A percentile compares a stretch with the other conserved stretches of the same genome.
These are phyloP conservation scores for Argyrosomus japonicus DNA, from an alignment of 2,113 vertebrate genomes.

Conservation along the genomic window DNA sequence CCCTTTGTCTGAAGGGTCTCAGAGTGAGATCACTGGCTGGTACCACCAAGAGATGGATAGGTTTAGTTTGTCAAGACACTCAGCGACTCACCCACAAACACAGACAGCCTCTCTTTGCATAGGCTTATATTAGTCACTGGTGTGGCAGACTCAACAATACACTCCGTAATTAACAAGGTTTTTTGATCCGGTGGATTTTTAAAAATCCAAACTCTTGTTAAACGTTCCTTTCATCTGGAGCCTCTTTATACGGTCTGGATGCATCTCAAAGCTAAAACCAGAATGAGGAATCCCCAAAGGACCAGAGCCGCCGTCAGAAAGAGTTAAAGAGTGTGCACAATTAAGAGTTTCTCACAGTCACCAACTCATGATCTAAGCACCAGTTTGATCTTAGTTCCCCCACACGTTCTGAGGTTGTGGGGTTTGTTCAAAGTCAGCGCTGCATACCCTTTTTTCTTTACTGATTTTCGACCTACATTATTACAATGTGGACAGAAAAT, in stretches of 20 bases:
- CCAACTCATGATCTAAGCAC: conserved; percentile 33
- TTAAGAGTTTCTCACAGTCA: conserved; percentile 63
- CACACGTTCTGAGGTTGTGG: conserved; percentile 58
- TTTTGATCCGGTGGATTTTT: conserved; percentile 38
- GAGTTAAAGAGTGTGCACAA: conserved; percentile 42
- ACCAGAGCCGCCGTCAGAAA: conserved; percentile 10
- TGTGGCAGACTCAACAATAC: conserved; percentile 69
- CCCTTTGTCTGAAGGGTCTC: conserved; percentile 43
- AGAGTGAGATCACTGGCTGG: conserved; percentile 74
- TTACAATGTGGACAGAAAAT: conserved; percentile 11
- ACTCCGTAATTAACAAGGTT: conserved; percentile 46
- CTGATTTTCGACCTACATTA: conserved; percentile 20
- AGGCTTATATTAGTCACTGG: conserved; percentile 74
- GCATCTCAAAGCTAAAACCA: conserved; percentile 29
- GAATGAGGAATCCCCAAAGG: conserved; percentile 45
- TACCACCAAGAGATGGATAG: conserved; percentile 60
- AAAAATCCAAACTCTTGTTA: conserved; percentile 41
- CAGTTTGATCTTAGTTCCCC: conserved; percentile 38
- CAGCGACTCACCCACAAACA: conserved; percentile 57
- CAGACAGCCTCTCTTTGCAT: conserved; percentile 42
- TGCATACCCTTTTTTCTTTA: not conserved
- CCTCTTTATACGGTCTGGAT: conserved; percentile 37
- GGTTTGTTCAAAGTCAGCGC: conserved; percentile 46
- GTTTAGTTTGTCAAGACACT: conserved; percentile 59
- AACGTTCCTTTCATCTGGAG: conserved; percentile 50